phyloP scores from a whole-genome alignment of 2,113 vertebrate species.

The Stictonetta naevosa region DNA sequence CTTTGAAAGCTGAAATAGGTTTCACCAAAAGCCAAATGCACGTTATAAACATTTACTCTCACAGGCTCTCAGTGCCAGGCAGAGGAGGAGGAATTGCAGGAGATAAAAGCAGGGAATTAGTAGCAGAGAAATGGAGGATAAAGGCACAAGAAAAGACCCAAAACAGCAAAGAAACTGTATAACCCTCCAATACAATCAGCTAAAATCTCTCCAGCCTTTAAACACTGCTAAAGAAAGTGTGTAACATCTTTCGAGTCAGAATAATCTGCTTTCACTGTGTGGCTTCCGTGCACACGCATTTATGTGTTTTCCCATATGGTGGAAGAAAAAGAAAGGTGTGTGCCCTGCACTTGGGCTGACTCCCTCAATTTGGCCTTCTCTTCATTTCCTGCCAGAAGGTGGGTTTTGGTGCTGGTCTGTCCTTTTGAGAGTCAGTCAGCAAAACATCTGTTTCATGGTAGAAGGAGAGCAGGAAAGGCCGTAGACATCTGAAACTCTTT shows the following conservation, averaged over 20 bases:
- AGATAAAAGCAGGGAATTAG: neutral
- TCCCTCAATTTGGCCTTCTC: neutral
- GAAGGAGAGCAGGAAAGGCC: neutral
- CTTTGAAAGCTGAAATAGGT: conserved; percentile 45
- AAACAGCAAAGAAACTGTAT: neutral
- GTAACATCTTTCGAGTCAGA: neutral
- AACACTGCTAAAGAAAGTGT: neutral
- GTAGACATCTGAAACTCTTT: neutral
- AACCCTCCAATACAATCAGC: neutral
- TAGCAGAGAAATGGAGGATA: neutral
- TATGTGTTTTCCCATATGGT: neutral
- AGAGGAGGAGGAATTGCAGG: neutral
- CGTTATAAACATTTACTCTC: conserved; percentile 43
- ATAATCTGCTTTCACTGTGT: neutral
- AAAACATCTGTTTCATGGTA: neutral
- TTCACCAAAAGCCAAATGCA: conserved; percentile 19
- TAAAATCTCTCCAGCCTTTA: neutral
- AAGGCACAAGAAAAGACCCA: neutral
- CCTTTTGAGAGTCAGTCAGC: neutral
- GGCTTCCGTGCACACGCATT: neutral
- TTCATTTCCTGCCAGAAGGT: neutral
- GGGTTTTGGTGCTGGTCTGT: neutral
- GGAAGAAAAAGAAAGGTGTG: neutral
- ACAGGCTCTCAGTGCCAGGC: neutral
- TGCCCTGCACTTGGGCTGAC: neutral